Evolutionary conservation across 2,113 vertebrate genomes (phyloP).

Genomic region (Bos taurus): DNA sequence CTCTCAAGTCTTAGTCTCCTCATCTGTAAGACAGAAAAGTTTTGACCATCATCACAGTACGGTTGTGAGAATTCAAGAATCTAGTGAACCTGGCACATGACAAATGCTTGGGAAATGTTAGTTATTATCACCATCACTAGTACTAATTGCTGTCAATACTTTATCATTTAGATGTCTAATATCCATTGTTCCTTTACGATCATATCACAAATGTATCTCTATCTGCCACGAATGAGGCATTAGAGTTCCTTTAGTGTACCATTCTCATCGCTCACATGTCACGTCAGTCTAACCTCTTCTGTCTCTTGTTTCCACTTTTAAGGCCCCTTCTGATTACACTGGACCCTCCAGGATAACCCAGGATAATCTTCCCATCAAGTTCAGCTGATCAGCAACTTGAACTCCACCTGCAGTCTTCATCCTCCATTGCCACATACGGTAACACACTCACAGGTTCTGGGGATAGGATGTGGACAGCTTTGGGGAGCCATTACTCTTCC

Average conservation of each 20-base stretch:
- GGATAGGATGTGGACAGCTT: neutral
- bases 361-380: neutral
- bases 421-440: neutral
- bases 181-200: neutral
- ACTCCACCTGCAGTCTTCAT: neutral
- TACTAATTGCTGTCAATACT: neutral
- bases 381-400: neutral
- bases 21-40: neutral
- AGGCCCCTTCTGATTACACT: neutral
- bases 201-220: neutral
- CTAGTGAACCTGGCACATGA: neutral
- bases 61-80: too few relatives aligned
- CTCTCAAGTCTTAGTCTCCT: neutral
- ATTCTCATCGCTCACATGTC: neutral
- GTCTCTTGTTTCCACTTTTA: neutral
- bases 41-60: neutral
- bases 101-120: neutral
- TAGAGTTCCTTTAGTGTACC: neutral
- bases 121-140: neutral
- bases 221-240: neutral
- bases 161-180: neutral
- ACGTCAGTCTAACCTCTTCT: neutral
- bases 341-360: neutral
- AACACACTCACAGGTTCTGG: neutral
- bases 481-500: neutral